phyloP scores from a whole-genome alignment of 2,888 invertebrate genomes.

The Ditula angustiorana region DNA sequence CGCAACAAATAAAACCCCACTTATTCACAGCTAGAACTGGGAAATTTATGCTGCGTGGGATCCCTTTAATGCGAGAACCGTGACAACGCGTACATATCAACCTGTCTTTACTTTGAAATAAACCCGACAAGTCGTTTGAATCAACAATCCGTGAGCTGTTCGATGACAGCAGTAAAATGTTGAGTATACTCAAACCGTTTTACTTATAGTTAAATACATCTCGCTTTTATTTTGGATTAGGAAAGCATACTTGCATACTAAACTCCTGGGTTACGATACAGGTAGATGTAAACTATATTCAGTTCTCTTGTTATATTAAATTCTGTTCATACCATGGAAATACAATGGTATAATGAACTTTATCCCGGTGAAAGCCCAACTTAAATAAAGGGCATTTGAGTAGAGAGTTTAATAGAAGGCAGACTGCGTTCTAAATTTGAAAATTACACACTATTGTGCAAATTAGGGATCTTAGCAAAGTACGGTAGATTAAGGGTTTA shows the following conservation, averaged over 20 bases:
- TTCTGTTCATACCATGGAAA: not conserved
- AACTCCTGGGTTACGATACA: not conserved
- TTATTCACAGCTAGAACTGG: conserved; percentile 77
- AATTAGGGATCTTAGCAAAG: not conserved
- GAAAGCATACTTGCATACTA: not conserved
- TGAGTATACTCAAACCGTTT: conserved; percentile 16
- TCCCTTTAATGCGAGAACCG: conserved; percentile 78
- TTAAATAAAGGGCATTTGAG: conserved; percentile 4
- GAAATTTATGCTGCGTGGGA: conserved; percentile 81
- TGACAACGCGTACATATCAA: conserved; percentile 80
- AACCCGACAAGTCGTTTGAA: conserved; percentile 67
- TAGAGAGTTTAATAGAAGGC: not conserved
- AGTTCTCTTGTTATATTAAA: not conserved
- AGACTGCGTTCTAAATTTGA: not conserved
- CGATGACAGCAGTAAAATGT: conserved; percentile 35
- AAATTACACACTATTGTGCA: conserved; percentile 3
- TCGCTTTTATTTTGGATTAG: conserved; percentile 4
- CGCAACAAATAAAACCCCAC: conserved; percentile 81
- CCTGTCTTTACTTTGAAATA: conserved; percentile 44
- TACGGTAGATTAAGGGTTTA: conserved; percentile 1
- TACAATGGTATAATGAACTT: not conserved
- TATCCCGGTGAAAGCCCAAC: not conserved
- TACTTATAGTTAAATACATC: no score
- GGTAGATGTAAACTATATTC: not conserved
- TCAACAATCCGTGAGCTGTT: conserved; percentile 50